phyloP scores from a whole-genome alignment of 2,797 vertebrate genomes.

The Enteromius unitaeniatus region DNA sequence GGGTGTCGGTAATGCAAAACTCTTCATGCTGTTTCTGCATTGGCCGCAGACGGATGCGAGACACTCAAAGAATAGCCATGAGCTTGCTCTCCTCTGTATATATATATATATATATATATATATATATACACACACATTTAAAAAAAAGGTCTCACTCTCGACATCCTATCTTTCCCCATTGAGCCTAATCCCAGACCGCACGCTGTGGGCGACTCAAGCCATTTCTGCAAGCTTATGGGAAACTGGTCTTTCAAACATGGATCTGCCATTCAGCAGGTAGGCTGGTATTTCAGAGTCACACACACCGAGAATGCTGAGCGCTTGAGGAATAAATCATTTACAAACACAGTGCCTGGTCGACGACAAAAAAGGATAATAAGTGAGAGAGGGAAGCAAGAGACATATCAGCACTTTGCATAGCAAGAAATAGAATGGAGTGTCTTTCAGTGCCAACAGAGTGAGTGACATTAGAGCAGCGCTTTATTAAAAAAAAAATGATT shows the following conservation, averaged over 20 bases:
- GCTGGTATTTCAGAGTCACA: constrained; percentile 1
- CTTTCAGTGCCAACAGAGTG: background rate
- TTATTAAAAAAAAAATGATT: background rate
- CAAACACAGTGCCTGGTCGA: background rate
- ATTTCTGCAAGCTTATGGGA: constrained; percentile 31
- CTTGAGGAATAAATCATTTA: constrained; percentile 32
- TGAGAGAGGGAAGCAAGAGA: background rate
- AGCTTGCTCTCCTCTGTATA: constrained; percentile 53
- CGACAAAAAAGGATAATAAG: background rate
- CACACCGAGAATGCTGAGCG: constrained; percentile 21
- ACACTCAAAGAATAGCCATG: constrained; percentile 20
- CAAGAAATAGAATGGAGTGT: background rate
- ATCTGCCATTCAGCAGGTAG: constrained; percentile 26
- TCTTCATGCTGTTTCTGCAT: constrained; percentile 13
- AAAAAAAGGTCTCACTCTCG: background rate
- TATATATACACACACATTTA: too few species aligned
- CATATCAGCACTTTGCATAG: constrained; percentile 32
- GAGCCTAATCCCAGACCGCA: background rate
- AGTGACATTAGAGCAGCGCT: background rate
- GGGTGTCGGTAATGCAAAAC: constrained; percentile 4
- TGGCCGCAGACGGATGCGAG: constrained; percentile 24
- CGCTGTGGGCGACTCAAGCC: background rate
- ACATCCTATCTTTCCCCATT: constrained; percentile 11
- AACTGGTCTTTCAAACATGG: constrained; percentile 13
- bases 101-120: too few species aligned